Base-by-base conservation (phyloP, 2,797 vertebrate genomes). In the Ptychadena robeensis region DNA sequence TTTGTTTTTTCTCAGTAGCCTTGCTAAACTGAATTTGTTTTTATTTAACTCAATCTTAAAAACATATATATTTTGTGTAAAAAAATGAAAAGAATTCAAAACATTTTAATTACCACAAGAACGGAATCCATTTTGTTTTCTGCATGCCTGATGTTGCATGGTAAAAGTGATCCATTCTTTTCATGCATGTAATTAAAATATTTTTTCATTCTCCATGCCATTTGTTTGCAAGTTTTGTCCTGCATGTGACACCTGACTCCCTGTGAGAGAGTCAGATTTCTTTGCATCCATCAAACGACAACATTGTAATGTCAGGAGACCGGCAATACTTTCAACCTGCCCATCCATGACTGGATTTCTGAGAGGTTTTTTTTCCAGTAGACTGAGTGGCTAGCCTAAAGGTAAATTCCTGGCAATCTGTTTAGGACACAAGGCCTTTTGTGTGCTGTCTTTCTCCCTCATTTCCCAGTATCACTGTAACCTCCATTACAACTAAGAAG, bases 401-500 rank as follows among this genome's bases (percentile, higher is more conserved):
- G 95, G 96, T 97, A 94, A 94, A 96, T 96, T 96, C 95, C 95
- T 93, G 89, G 91, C 84, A 91, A 87, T 89, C 90, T 87, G 88
- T 92, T 94, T 92, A 91, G 95, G 94, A 97, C 94, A 96, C 94
- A 95, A 95, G 91, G 86, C 89, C 90, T 94, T 96, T 96, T 98
- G 95, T 96, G 89, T 91, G 89, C 87, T 87, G 71, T 65, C 61
- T 89, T 88, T 82, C 82, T 91, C 85, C 87, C 85, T 87, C 87
- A 85, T 89, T 34, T 91, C 93, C 87, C 89, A 82, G 9, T 84
- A 69, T 87, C 87, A 89, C 72, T 64, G 64, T 81, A 91, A 86
- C 85, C 75, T 85, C 89, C 85, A 82, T 87, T 85, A 88, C 92
- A 89, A 89, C 88, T 87, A 73, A 91, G 92, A 92, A 81, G 1